Evolutionary conservation across 2,113 vertebrate genomes (phyloP), one percentile per base, ranked within the genome.

Genomic region (Nibea coibor): DNA sequence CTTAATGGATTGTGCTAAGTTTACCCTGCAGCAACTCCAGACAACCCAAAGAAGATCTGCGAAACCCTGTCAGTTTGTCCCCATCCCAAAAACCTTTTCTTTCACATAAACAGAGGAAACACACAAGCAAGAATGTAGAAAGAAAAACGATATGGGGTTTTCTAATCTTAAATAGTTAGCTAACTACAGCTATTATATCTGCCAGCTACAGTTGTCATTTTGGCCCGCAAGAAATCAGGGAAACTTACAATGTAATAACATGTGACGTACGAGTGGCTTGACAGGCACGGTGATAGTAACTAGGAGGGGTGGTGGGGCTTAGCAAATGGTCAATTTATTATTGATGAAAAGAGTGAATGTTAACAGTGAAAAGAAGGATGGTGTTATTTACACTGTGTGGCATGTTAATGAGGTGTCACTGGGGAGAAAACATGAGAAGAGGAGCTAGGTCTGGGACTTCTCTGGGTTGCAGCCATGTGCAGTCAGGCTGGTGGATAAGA

Each of bases 321-420:
- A 6, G 5, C 3, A 1, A 53, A 54, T 2, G 2, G 22, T 53
- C 14, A 54, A 4, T 10, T 76, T 24, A 65, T 66, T 57, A 31
- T n/a, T 35, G 31, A 53, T 20, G 57, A 73, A 22, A 10, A 64
- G 1, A n/a, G 12, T 12, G 1, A 61, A 20, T 65, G 2, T 24
- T 47, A 53, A 39, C 10, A 26, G 58, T 16, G 10, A 63, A 28
- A 11, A 24, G 14, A 64, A 74, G 35, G 9, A 5, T 54, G 43
- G 12, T 8, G 26, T 19, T 68, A 56, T 85, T 67, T 64, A 35
- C 69, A 42, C 14, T 61, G 56, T 26, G 58, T 51, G 65, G 75
- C 75, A 90, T 75, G 73, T 85, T 80, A 87, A 89, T 59, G 82
- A 87, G 68, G 42, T 48, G 71, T 85, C 81, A 67, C 61, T 5